Percentiles rank a stretch among this genome's conserved stretches.
phyloP scores from a whole-genome alignment of 2,888 invertebrate genomes.

The Lacanobia oleracea region DNA sequence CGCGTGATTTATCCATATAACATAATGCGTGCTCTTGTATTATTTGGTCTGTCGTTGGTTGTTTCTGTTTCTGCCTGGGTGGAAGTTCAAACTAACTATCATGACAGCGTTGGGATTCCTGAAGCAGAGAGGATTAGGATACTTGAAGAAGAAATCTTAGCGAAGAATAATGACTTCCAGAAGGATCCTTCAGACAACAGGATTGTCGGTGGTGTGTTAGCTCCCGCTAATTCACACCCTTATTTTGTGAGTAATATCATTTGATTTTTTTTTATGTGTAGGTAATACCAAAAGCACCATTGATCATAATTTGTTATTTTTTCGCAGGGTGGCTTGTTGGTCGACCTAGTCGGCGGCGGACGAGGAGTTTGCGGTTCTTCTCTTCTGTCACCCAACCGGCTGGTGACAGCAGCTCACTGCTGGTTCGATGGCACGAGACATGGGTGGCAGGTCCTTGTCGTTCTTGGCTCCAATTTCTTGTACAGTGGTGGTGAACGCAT shows the following conservation, averaged over 20 bases:
- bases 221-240: conserved; percentile 73
- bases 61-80: conserved; percentile 43
- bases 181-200: conserved; percentile 42
- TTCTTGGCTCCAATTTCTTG: conserved; percentile 75
- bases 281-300: not conserved
- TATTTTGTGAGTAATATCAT: conserved; percentile 64
- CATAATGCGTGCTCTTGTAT: conserved; percentile 37
- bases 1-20: not conserved
- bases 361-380: conserved; percentile 77
- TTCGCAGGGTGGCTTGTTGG: conserved; percentile 76
- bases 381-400: conserved; percentile 70
- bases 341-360: conserved; percentile 69
- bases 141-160: conserved; percentile 64
- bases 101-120: conserved; percentile 78
- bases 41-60: conserved; percentile 44
- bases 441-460: conserved; percentile 72
- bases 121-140: conserved; percentile 74
- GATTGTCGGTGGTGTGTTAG: conserved; percentile 77
- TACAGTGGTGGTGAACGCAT: conserved; percentile 76
- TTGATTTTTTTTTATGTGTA: not conserved
- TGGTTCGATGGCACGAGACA: conserved; percentile 75
- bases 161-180: not conserved
- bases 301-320: not conserved
- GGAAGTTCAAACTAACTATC: conserved; percentile 53
- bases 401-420: conserved; percentile 81